Conservation (phyloP, 2,797 vertebrate species). For the Intellagama lesueurii region DNA sequence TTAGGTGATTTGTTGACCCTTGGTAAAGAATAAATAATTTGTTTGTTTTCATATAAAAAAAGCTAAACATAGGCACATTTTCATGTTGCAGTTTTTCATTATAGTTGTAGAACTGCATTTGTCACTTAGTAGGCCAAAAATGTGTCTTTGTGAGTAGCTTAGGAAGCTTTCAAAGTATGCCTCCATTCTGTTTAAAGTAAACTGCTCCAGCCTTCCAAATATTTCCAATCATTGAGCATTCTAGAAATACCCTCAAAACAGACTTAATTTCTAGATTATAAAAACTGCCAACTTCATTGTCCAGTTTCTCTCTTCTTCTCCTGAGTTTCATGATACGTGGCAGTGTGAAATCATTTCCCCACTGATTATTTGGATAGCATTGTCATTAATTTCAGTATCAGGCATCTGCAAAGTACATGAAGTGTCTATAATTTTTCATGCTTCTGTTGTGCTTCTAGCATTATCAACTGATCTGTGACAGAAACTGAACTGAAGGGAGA, state of each 20-base stretch:
- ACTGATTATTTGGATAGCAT: conserved; percentile 62
- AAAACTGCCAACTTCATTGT: conserved; percentile 17
- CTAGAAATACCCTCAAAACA: conserved; percentile 32
- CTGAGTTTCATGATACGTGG: conserved; percentile 33
- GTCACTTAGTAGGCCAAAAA: conserved; percentile 54
- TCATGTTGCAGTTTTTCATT: conserved; percentile 54
- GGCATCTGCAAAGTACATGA: conserved; percentile 59
- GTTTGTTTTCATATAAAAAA: conserved; percentile 55
- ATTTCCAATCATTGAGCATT: conserved; percentile 7
- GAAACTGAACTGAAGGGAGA: conserved; percentile 69
- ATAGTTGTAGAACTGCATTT: conserved; percentile 66
- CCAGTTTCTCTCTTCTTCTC: conserved; percentile 53
- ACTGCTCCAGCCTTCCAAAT: conserved; percentile 44
- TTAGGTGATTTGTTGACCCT: conserved; percentile 72
- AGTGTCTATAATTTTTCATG: conserved; percentile 58
- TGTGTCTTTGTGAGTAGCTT: conserved; percentile 56
- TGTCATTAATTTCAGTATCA: conserved; percentile 63
- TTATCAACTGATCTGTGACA: conserved; percentile 64
- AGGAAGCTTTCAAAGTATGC: conserved; percentile 45
- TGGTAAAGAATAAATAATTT: conserved; percentile 58
- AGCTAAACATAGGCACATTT: conserved; percentile 22
- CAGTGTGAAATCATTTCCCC: conserved; percentile 43
- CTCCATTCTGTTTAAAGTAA: conserved; percentile 57
- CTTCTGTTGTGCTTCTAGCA: conserved; percentile 51
- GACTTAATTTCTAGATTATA: not conserved